Evolutionary conservation across 2,113 vertebrate genomes (phyloP).

Genomic region (Penelope pileata): DNA sequence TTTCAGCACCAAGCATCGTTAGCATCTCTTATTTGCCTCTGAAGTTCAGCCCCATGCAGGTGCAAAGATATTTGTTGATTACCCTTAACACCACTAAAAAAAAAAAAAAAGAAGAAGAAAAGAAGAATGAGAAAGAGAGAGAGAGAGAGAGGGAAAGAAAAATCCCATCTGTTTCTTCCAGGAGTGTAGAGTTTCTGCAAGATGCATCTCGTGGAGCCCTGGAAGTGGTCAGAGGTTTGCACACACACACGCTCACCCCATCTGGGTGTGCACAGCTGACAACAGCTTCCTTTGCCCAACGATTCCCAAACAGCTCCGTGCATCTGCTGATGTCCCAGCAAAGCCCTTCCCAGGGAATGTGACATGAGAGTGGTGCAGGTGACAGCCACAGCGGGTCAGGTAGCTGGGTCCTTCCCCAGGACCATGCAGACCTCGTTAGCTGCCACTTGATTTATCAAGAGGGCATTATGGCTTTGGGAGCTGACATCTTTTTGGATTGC

Average conservation of each 20-base stretch:
- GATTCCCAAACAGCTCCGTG: constrained; percentile 23
- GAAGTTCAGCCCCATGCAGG: neutral
- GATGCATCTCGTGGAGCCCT: neutral
- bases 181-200: constrained; percentile 30
- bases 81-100: neutral
- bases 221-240: neutral
- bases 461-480: constrained; percentile 55
- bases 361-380: constrained; percentile 41
- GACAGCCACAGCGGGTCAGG: constrained; percentile 68
- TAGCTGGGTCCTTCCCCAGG: constrained; percentile 57
- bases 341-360: constrained; percentile 27
- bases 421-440: constrained; percentile 64
- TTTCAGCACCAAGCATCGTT: neutral
- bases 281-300: constrained; percentile 1
- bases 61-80: neutral
- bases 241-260: neutral
- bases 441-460: constrained; percentile 77
- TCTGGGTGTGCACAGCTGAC: neutral
- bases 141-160: neutral
- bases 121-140: neutral
- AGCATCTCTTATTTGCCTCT: neutral
- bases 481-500: constrained; percentile 67
- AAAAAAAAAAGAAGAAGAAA: rapidly evolving
- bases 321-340: constrained; percentile 41
- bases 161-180: constrained; percentile 34